phyloP scores from a whole-genome alignment of 2,797 vertebrate species.

The Aldrovandia affinis region DNA sequence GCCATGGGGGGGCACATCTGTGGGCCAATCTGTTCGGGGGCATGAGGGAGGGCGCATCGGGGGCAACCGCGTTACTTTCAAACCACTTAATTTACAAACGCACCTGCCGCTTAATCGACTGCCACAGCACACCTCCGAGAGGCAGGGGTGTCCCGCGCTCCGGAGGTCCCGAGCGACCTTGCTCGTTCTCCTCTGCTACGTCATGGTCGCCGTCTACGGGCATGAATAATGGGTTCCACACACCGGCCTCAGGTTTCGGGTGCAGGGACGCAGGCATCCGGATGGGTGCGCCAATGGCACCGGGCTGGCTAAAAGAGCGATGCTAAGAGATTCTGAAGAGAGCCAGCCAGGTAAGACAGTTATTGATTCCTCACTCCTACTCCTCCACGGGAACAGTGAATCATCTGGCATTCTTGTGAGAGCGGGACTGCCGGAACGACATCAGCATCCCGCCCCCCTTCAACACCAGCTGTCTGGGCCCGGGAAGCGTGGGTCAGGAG shows the following conservation, averaged over 20 bases:
- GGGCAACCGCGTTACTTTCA: constrained; percentile 43
- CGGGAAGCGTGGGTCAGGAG: background rate
- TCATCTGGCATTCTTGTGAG: background rate
- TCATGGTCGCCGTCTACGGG: background rate
- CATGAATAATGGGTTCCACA: background rate
- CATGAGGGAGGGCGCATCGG: constrained; percentile 34
- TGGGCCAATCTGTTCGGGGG: constrained; percentile 34
- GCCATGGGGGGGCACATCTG: background rate
- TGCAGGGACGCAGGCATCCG: background rate
- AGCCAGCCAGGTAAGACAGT: background rate
- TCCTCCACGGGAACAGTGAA: background rate
- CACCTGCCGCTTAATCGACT: constrained; percentile 33
- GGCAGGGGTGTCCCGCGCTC: constrained; percentile 1
- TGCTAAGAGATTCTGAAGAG: background rate
- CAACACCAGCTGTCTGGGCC: background rate
- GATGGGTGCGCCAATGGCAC: background rate
- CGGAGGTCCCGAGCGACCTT: background rate
- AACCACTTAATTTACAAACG: constrained; percentile 50
- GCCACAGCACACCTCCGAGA: constrained; percentile 1
- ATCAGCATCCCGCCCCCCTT: background rate
- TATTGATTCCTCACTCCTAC: background rate
- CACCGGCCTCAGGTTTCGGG: background rate
- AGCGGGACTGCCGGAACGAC: background rate
- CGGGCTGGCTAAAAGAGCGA: background rate
- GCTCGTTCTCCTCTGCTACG: background rate